Evolutionary conservation across 2,888 invertebrate genomes (phyloP).

Genomic region (Troilus luridus): DNA sequence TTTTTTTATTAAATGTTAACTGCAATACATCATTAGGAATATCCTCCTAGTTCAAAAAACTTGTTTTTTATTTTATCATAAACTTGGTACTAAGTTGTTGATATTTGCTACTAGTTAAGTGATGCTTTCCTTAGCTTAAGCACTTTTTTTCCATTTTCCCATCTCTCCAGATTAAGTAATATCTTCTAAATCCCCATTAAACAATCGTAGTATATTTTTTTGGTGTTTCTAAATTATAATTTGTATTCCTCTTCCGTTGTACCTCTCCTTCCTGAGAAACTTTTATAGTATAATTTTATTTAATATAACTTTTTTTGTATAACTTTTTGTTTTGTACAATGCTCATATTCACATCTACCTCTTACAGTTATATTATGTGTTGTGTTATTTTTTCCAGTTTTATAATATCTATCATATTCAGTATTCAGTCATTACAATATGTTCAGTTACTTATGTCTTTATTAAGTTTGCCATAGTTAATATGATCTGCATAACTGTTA

Average conservation of each 20-base stretch:
- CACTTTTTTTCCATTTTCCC: background rate
- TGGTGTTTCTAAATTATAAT: background rate
- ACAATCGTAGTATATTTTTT: background rate
- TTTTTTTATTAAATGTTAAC: background rate
- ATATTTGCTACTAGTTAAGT: too few relatives aligned
- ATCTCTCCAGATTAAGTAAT: background rate
- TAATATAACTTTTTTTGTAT: background rate
- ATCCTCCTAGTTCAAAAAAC: too few relatives aligned
- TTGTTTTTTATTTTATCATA: background rate
- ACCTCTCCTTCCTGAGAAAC: background rate
- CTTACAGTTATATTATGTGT: background rate
- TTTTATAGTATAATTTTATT: too few relatives aligned
- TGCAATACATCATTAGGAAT: too few relatives aligned
- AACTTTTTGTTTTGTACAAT: background rate
- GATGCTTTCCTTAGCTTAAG: background rate
- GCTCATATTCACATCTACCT: background rate
- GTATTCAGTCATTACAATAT: background rate
- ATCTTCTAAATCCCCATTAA: background rate
- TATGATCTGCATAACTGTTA: too few relatives aligned
- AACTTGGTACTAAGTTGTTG: background rate
- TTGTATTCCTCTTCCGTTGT: background rate
- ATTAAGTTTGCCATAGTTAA: too few relatives aligned
- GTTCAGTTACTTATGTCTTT: too few relatives aligned
- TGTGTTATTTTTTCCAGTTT: background rate
- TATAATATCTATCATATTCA: background rate